A percentile compares a stretch with the other conserved stretches of the same genome.
Conservation (phyloP, 2,888 invertebrate genomes). For the Pasiphila rectangulata region DNA sequence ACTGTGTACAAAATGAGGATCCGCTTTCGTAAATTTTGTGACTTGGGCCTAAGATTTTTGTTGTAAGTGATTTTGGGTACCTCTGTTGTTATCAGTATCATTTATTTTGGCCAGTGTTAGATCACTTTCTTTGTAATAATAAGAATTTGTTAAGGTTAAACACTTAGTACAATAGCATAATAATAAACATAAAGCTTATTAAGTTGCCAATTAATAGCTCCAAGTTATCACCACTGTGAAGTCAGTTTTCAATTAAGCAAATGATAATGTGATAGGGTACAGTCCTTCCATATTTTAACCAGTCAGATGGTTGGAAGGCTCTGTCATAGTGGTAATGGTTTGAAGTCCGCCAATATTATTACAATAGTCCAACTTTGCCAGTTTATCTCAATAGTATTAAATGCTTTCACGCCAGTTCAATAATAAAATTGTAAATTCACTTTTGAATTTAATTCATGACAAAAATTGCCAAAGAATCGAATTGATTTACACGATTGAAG, state of each 20-base stretch:
- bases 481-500: constrained; percentile 59
- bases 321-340: constrained; percentile 40
- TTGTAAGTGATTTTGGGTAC: constrained; percentile 40
- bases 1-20: constrained; percentile 65
- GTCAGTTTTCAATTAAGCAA: constrained; percentile 17
- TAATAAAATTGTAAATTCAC: constrained; percentile 74
- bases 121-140: constrained; percentile 51
- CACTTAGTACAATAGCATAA: constrained; percentile 63
- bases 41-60: constrained; percentile 53
- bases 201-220: constrained; percentile 59
- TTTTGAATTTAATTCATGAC: constrained; percentile 61
- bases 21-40: constrained; percentile 43
- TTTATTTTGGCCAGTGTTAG: constrained; percentile 64
- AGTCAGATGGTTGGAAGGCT: constrained; percentile 16
- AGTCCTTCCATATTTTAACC: constrained; percentile 6
- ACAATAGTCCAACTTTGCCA: constrained; percentile 68
- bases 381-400: constrained; percentile 69
- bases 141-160: constrained; percentile 56
- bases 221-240: constrained; percentile 41
- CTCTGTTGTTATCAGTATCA: constrained; percentile 45
- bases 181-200: constrained; percentile 64
- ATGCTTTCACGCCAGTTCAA: constrained; percentile 65
- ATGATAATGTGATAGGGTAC: constrained; percentile 17
- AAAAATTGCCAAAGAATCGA: constrained; percentile 78
- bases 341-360: constrained; percentile 49